Base-by-base conservation (phyloP, 37 sponge, comb jelly and placozoan genomes). In the Spongilla lacustris region DNA sequence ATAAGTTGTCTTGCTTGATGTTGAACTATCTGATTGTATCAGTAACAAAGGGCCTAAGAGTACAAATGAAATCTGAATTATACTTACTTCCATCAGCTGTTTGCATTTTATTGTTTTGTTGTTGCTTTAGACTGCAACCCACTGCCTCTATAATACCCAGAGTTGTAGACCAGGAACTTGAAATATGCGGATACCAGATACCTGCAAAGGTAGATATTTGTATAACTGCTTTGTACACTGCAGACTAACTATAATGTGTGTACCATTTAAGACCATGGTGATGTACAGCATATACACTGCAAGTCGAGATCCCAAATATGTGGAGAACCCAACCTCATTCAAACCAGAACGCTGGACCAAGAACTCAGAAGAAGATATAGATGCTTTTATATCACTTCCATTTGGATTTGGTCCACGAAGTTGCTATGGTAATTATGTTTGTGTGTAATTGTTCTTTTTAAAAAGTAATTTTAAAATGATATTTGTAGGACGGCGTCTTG, bases 261-360 rank as follows among this genome's bases (percentile, higher is more conserved):
- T 19, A 13, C 1, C 19, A 17, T 17, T 19, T 58, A 8, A 19
- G 58, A 58, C 58, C 11, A 1, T 1, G 11, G 11, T 58, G 58
- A 14, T 58, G 12, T 58, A 58, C 58, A 58, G 58, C 58, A 58
- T 17, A 17, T 58, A 58, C 19, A 58, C 19, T 58, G 58, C 58
- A 58, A 19, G 58, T 58, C 58, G 58, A 58, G 58, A 58, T 17
- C 58, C 58, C 14, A 58, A 58, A 23, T 71, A 75, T 36, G 74
- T 48, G 9, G 70, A 79, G 8, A 74, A 86, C 48, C 87, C 87
- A 35, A 19, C 50, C 31, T 26, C 37, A 25, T 86, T 80, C 80
- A 36, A 72, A 26, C 87, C 87, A 33, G 87, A 86, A 35, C 80
- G 87, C 25, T 86, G 87, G 87, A 2, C 58, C 50, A 79, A 22